Evolutionary conservation across 1,140 invertebrate genomes (phyloP).

Genomic region (Ephestia elutella): DNA sequence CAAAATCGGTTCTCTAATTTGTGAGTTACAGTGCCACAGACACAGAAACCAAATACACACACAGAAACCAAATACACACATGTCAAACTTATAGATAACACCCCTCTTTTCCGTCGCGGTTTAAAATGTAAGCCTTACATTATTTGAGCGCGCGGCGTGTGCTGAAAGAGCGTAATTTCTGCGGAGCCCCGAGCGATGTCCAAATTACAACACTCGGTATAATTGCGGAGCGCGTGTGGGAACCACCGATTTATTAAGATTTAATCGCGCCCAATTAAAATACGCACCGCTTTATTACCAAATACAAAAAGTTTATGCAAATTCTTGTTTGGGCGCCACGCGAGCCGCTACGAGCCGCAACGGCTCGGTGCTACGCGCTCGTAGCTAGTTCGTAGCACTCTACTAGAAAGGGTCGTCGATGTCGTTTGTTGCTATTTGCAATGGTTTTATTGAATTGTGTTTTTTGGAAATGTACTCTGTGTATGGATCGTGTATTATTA

Average conservation of each 20-base stretch:
- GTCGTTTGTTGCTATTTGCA: neutral
- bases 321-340: conserved; percentile 20
- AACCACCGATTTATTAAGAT: conserved; percentile 66
- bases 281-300: conserved; percentile 50
- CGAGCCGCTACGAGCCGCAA: conserved; percentile 20
- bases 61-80: too few species aligned
- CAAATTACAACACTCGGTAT: conserved; percentile 61
- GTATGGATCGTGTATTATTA: too few species aligned
- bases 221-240: conserved; percentile 56
- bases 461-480: too few species aligned
- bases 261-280: conserved; percentile 65
- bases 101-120: too few species aligned
- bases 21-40: too few species aligned
- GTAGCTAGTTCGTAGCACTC: neutral
- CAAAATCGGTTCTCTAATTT: too few species aligned
- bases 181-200: conserved; percentile 42
- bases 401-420: conserved; percentile 9
- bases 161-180: conserved; percentile 60
- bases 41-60: too few species aligned
- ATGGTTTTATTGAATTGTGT: too few species aligned
- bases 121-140: conserved; percentile 3
- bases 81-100: too few species aligned
- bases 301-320: conserved; percentile 46
- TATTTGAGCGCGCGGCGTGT: conserved; percentile 27
- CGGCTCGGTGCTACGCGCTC: neutral